A percentile compares a stretch with the other conserved stretches of the same genome.
phyloP scores from a whole-genome alignment of 2,797 vertebrate genomes.

The Syncerus caffer region DNA sequence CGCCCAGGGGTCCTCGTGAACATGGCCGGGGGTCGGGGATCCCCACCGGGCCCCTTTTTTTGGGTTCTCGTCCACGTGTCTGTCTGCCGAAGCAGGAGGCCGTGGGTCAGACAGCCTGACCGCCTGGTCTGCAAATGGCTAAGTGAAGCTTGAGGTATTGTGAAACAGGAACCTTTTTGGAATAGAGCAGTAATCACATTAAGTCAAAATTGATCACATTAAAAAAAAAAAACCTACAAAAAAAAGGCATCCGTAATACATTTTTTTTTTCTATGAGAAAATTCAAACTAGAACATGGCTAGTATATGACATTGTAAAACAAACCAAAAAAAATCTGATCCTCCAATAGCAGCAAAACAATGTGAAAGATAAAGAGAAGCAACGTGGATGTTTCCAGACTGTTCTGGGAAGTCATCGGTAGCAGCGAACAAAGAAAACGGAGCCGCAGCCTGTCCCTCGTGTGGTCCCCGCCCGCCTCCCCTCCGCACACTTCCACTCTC shows the following conservation, averaged over 20 bases:
- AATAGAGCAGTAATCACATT: slow-evolving; percentile 95
- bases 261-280: slow-evolving; percentile 97
- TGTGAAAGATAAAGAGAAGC: slow-evolving; percentile 88
- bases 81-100: slow-evolving; percentile 84
- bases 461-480: slow-evolving; percentile 88
- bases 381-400: slow-evolving; percentile 87
- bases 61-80: slow-evolving; percentile 61
- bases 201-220: slow-evolving; percentile 92
- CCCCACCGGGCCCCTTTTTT: slow-evolving; percentile 40
- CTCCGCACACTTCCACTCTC: slow-evolving; percentile 69
- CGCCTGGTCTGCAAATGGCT: slow-evolving; percentile 85
- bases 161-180: slow-evolving; percentile 94
- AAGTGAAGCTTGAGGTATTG: slow-evolving; percentile 97
- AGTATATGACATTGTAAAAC: slow-evolving; percentile 94
- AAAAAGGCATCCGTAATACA: slow-evolving; percentile 93
- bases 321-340: slow-evolving; percentile 85
- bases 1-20: slow-evolving; percentile 76
- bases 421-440: slow-evolving; percentile 91
- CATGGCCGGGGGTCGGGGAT: slow-evolving; percentile 79
- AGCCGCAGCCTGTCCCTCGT: slow-evolving; percentile 81
- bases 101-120: slow-evolving; percentile 82
- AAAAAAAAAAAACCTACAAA: slow-evolving; percentile 84
- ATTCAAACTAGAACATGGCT: slow-evolving; percentile 93
- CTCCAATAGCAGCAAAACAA: slow-evolving; percentile 98
- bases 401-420: slow-evolving; percentile 93